Evolutionary conservation across 2,888 invertebrate species (phyloP), one percentile per base, ranked within the genome.

Genomic region (Meandrusa payeni): DNA sequence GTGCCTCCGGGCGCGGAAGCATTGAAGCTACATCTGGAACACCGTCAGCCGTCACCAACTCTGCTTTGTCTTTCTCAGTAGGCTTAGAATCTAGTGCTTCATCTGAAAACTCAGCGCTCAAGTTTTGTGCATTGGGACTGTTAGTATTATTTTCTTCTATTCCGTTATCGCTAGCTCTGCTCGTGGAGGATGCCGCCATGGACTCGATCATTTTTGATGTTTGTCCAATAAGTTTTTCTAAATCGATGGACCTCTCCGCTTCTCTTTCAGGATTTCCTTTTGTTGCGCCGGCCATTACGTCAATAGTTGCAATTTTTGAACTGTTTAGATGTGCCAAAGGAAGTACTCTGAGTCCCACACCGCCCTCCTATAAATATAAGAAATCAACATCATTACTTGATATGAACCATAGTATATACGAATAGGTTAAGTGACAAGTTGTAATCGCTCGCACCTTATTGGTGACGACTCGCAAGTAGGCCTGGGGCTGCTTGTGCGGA

Each of bases 181-280:
- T n/a, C n/a, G n/a, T n/a, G n/a, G n/a, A n/a, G n/a, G 26, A 1
- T 5, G 29, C 23, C 2, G 45, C 7, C 38, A 45, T 48, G 4
- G 57, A 38, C 13, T 69, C 66, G 1, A 61, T 55, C 47, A 70
- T 51, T 36, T 57, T 49, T 13, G 55, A 60, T 1, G 74, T 69
- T 7, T 64, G 61, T 0, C 72, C 69, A 2, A 87, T 82, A 0
- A 86, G 69, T 47, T 75, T 78, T 49, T 86, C 82, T 17, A 87
- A 50, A 28, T 83, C 76, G n/a, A 78, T 61, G 1, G 83, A 79
- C 6, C 81, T 68, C 42, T 85, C 80, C 0, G 81, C 87, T 57
- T 85, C 85, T 33, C 69, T 71, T 1, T 66, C 66, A 0, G 87
- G 77, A 46, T 79, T 63, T 9, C 79, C 78, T 9, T 50, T 58